These are phyloP conservation scores for Ylistrum balloti DNA, from an alignment of 1,140 invertebrate genomes.

Conservation along the genomic window DNA sequence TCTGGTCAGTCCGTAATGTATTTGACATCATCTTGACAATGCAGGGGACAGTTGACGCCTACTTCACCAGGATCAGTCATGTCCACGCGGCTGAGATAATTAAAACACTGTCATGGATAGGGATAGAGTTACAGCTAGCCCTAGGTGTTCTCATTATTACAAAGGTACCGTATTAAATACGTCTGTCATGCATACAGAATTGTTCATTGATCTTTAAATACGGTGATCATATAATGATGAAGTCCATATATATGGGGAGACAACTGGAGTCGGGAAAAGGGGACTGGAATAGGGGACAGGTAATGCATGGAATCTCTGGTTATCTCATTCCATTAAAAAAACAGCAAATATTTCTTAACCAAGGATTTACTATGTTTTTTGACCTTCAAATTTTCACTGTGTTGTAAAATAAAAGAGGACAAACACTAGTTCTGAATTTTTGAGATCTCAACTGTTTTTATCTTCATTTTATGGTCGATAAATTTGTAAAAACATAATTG, in stretches of 20 bases:
- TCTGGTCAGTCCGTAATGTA: constrained; percentile 14
- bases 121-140: not conserved
- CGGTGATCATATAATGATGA: not conserved
- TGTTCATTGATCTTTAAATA: constrained; percentile 19
- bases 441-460: not conserved
- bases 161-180: constrained; percentile 1
- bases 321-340: not conserved
- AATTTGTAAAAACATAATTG: constrained; percentile 1
- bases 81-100: constrained; percentile 21
- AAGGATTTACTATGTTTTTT: not conserved
- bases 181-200: not conserved
- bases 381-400: not conserved
- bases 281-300: not conserved
- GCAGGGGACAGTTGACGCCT: constrained; percentile 23
- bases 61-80: not conserved
- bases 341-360: not conserved
- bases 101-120: not conserved
- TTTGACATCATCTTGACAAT: constrained; percentile 39
- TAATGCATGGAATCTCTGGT: not conserved
- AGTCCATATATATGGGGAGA: not conserved
- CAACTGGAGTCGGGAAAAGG: not conserved
- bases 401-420: not conserved
- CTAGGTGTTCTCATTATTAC: not conserved
- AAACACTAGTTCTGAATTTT: no score
- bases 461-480: not conserved